These are phyloP conservation scores for Eristalis pertinax DNA, from an alignment of 2,888 invertebrate genomes.

Conservation along the genomic window DNA sequence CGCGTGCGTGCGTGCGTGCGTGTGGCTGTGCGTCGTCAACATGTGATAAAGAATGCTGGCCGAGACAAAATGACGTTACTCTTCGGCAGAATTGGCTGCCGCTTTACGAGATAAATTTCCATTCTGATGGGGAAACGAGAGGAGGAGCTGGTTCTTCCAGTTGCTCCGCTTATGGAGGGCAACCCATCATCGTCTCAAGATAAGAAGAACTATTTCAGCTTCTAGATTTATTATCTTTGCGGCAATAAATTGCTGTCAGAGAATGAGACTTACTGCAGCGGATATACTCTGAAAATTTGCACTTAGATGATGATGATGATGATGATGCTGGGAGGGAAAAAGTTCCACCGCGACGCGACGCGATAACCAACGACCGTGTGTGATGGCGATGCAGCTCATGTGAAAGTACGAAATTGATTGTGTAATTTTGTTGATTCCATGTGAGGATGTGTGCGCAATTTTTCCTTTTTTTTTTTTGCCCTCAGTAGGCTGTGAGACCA, in stretches of 20 bases:
- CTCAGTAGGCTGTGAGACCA: neutral
- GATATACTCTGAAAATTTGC: slow-evolving; percentile 9
- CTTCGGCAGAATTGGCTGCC: neutral
- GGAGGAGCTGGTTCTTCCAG: slow-evolving; percentile 14
- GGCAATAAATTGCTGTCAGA: slow-evolving; percentile 45
- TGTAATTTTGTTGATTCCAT: slow-evolving; percentile 29
- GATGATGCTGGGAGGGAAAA: neutral
- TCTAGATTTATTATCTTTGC: slow-evolving; percentile 45
- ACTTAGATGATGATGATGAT: slow-evolving; percentile 2
- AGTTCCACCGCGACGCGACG: neutral
- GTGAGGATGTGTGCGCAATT: neutral
- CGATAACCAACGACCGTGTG: neutral
- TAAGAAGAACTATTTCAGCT: slow-evolving; percentile 36
- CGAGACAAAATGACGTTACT: neutral
- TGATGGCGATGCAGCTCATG: neutral
- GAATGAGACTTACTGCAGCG: slow-evolving; percentile 19
- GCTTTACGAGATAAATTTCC: slow-evolving; percentile 29
- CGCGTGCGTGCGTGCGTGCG: neutral
- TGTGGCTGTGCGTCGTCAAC: neutral
- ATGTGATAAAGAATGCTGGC: slow-evolving; percentile 7
- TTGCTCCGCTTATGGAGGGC: neutral
- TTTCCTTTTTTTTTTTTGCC: too few relatives aligned
- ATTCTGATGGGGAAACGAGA: slow-evolving; percentile 11
- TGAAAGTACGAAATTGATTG: slow-evolving; percentile 30
- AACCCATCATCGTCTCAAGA: slow-evolving; percentile 17